Percentiles rank a stretch among this genome's conserved stretches.
Conservation (phyloP, 2,888 invertebrate species). For the Clivina fossor region DNA sequence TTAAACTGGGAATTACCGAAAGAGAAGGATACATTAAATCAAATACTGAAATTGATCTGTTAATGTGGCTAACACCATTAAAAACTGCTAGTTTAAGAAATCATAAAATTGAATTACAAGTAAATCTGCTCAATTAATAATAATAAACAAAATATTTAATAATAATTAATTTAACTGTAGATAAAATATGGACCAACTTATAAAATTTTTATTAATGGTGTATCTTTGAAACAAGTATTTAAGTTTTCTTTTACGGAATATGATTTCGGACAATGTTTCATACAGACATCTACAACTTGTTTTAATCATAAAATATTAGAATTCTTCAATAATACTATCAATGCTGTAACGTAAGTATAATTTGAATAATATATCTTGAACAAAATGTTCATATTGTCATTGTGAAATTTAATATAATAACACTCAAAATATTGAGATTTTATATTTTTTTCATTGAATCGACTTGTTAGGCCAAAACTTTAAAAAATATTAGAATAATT, state of each 20-base stretch:
- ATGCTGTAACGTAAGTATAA: constrained; percentile 46
- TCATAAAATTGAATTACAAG: constrained; percentile 35
- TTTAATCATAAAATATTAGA: constrained; percentile 53
- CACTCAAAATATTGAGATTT: too few species aligned
- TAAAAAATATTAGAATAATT: too few species aligned
- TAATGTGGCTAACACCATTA: constrained; percentile 33
- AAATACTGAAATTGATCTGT: constrained; percentile 23
- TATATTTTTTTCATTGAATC: too few species aligned
- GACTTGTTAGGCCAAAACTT: constrained; percentile 9
- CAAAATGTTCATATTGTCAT: too few species aligned
- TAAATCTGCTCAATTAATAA: constrained; percentile 14
- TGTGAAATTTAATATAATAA: too few species aligned
- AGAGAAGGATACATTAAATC: constrained; percentile 41
- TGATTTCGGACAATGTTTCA: constrained; percentile 68
- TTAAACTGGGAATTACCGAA: constrained; percentile 36
- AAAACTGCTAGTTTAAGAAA: constrained; percentile 36
- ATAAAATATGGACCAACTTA: constrained; percentile 69
- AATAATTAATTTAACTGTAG: constrained; percentile 50
- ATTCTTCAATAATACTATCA: constrained; percentile 50
- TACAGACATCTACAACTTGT: constrained; percentile 56
- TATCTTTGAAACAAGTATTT: constrained; percentile 59
- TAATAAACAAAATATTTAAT: background rate
- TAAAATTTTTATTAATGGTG: constrained; percentile 59
- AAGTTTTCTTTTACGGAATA: constrained; percentile 65
- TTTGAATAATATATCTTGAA: background rate